Base-by-base conservation (phyloP, 2,888 invertebrate species). In the Crioceris asparagi region DNA sequence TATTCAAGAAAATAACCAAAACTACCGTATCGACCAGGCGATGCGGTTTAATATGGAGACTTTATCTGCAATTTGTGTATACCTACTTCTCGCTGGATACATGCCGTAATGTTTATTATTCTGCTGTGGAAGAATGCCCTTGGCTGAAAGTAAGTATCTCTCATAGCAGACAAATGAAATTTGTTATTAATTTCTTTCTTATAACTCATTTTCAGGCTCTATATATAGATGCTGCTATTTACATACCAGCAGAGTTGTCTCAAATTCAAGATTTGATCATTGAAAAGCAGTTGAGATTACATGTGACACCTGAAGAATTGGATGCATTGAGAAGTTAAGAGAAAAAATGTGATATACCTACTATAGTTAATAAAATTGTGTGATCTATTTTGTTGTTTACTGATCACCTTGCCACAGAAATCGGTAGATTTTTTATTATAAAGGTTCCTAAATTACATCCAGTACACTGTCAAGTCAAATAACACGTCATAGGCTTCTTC, bases 281-380 rank as follows among this genome's bases (percentile, higher is more conserved):
- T 35, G 84, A 84, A 57, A 81, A 83, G 54, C 75, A 77, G 55
- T 65, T 85, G 41, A 69, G 85, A 35, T 68, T 81, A 51, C 85
- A 82, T 61, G 77, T 84, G 29, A 74, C 83, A 29, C 77, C 78
- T 1, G 82, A 83, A 60, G 86, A 86, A 64, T 68, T 86, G 39
- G 74, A 76, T 45, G 72, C 79, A 40, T 57, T 81, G 25, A 66
- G 78, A 48, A 67, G 59, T 54, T 70, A 61, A 56, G 16, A 4
- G 14, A 30, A 14, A 11, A 16, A 15, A 30, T 29, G n/a, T 29
- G 6, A 29, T n/a, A n/a, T n/a, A n/a, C n/a, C n/a, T n/a, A n/a
- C n/a, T n/a, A n/a, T n/a, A n/a, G n/a, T n/a, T n/a, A n/a, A n/a
- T n/a, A n/a, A n/a, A n/a, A n/a, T n/a, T n/a, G n/a, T n/a, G n/a